Percentiles rank a stretch among this genome's conserved stretches.
phyloP scores from a whole-genome alignment of 2,888 invertebrate genomes.

The Chouioia cunea region DNA sequence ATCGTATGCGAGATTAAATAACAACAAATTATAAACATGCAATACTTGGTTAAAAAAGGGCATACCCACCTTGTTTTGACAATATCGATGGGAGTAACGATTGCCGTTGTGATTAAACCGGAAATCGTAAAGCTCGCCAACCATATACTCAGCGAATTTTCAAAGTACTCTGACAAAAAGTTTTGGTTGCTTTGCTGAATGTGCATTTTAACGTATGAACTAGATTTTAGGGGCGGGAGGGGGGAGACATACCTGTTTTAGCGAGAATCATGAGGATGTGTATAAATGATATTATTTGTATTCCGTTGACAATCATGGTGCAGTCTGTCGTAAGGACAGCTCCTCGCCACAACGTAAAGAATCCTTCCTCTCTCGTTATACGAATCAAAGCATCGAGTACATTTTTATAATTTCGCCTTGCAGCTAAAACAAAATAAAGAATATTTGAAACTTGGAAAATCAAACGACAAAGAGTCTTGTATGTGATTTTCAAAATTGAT shows the following conservation, averaged over 20 bases:
- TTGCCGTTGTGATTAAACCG: slow-evolving; percentile 94
- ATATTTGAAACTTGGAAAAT: not conserved
- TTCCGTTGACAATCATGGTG: slow-evolving; percentile 99
- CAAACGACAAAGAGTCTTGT: not conserved
- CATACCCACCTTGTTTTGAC: slow-evolving; percentile 92
- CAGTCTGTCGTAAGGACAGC: slow-evolving; percentile 87
- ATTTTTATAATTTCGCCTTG: slow-evolving; percentile 92
- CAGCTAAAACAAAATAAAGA: slow-evolving; percentile 70
- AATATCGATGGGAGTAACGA: slow-evolving; percentile 99
- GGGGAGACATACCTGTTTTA: slow-evolving; percentile 69
- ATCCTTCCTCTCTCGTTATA: slow-evolving; percentile 86
- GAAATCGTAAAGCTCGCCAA: slow-evolving; percentile 98
- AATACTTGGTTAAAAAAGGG: not conserved
- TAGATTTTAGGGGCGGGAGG: not conserved
- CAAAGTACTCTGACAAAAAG: slow-evolving; percentile 73
- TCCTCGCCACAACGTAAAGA: slow-evolving; percentile 92
- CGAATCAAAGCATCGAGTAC: slow-evolving; percentile 90
- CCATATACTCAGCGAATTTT: slow-evolving; percentile 87
- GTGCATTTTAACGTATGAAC: not conserved
- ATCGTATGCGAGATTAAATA: not conserved
- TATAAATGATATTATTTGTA: slow-evolving; percentile 97
- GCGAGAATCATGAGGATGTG: slow-evolving; percentile 80
- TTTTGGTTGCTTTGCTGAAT: no score
- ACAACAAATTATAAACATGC: not conserved
- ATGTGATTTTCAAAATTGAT: slow-evolving; percentile 4